phyloP scores from a whole-genome alignment of 2,113 vertebrate genomes.

The Poeciliopsis retropinna region DNA sequence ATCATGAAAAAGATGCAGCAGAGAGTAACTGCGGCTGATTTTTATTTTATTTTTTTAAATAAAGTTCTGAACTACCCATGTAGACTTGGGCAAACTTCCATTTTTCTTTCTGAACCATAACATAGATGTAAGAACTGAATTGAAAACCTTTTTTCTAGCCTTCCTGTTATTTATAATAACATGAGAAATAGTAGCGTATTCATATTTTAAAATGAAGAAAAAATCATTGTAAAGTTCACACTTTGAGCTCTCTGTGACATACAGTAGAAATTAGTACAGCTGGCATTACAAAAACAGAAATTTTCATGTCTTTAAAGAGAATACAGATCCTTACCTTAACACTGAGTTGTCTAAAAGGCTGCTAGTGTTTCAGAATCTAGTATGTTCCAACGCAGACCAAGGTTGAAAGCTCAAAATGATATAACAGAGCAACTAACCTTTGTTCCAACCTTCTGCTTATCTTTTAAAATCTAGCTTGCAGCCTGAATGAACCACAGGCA shows the following conservation, averaged over 20 bases:
- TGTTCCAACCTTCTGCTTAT: not conserved
- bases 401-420: not conserved
- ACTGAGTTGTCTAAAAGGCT: not conserved
- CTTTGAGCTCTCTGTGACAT: not conserved
- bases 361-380: not conserved
- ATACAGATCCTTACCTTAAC: not conserved
- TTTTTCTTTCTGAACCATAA: not conserved
- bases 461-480: not conserved
- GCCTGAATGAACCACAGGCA: not conserved
- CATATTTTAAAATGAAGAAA: not conserved
- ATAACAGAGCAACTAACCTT: not conserved
- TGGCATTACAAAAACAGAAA: not conserved
- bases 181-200: no score
- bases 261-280: not conserved
- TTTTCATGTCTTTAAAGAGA: not conserved
- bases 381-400: not conserved
- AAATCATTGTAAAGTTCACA: not conserved
- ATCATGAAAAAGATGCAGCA: not conserved
- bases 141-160: not conserved
- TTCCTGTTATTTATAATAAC: no score
- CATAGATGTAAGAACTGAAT: no score
- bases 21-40: not conserved
- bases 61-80: not conserved
- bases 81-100: no score
- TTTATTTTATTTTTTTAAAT: not conserved